These are phyloP conservation scores for Cydia fagiglandana DNA, from an alignment of 1,140 invertebrate species.

Conservation along the genomic window DNA sequence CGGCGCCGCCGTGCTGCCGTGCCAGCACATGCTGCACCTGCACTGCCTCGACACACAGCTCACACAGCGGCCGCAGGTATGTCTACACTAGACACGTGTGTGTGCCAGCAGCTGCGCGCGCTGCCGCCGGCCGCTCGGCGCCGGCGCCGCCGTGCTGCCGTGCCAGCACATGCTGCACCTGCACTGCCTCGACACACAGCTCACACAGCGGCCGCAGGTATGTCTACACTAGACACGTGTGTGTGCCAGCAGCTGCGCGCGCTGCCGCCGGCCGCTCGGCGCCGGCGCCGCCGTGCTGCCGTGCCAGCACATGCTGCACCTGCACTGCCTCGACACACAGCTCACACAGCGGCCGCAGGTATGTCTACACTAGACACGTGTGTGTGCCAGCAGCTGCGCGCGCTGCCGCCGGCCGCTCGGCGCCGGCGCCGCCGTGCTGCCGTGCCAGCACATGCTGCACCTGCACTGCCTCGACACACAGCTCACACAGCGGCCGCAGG, in stretches of 20 bases:
- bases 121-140: constrained; percentile 80
- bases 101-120: constrained; percentile 80
- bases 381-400: constrained; percentile 81
- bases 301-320: constrained; percentile 89
- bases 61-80: constrained; percentile 67
- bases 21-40: constrained; percentile 89
- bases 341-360: constrained; percentile 76
- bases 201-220: constrained; percentile 74
- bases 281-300: constrained; percentile 80
- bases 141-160: constrained; percentile 80
- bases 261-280: constrained; percentile 81
- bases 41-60: constrained; percentile 88
- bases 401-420: constrained; percentile 82
- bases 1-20: constrained; percentile 84
- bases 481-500: constrained; percentile 78
- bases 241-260: constrained; percentile 81
- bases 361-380: constrained; percentile 70
- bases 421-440: constrained; percentile 82
- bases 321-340: constrained; percentile 88
- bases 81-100: no score
- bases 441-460: constrained; percentile 89
- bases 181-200: constrained; percentile 87
- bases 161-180: constrained; percentile 90
- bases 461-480: constrained; percentile 87
- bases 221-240: no score